A percentile compares a stretch with the other conserved stretches of the same genome.
These are phyloP conservation scores for Anguilla marmorata DNA, from an alignment of 2,797 vertebrate genomes.

Conservation along the genomic window DNA sequence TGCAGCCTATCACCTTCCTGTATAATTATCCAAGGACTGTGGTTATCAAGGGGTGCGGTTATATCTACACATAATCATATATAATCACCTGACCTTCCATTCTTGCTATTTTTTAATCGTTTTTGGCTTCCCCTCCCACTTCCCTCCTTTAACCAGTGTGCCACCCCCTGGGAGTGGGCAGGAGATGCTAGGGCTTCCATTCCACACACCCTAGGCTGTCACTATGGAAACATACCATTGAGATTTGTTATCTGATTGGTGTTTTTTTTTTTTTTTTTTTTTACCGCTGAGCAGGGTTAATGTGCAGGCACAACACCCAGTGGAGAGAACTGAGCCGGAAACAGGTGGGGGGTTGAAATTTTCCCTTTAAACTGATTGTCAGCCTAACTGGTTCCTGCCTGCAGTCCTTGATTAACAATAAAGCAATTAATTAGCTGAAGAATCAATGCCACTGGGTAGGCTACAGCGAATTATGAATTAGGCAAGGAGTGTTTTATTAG, in stretches of 20 bases:
- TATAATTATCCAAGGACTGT: not conserved
- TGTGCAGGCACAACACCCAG: not conserved
- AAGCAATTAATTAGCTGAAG: not conserved
- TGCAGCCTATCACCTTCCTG: not conserved
- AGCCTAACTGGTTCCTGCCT: no score
- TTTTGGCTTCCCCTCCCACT: not conserved
- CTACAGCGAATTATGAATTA: not conserved
- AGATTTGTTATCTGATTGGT: not conserved
- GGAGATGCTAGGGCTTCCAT: not conserved
- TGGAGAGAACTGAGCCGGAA: no score
- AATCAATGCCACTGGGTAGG: not conserved
- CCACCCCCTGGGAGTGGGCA: not conserved
- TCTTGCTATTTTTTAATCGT: not conserved
- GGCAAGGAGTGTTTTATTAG: not conserved
- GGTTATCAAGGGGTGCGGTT: not conserved
- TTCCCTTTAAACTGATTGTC: no score
- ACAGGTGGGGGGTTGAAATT: no score
- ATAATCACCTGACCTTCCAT: not conserved
- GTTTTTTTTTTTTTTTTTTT: not conserved
- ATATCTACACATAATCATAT: constrained; percentile 1
- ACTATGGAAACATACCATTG: not conserved
- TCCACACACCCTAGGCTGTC: not conserved
- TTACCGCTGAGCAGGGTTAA: not conserved
- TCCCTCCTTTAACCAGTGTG: not conserved
- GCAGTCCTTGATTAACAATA: no score